Percentiles rank a stretch among this genome's conserved stretches.
Conservation (phyloP, 2,797 vertebrate genomes). For the Anguilla obscura region DNA sequence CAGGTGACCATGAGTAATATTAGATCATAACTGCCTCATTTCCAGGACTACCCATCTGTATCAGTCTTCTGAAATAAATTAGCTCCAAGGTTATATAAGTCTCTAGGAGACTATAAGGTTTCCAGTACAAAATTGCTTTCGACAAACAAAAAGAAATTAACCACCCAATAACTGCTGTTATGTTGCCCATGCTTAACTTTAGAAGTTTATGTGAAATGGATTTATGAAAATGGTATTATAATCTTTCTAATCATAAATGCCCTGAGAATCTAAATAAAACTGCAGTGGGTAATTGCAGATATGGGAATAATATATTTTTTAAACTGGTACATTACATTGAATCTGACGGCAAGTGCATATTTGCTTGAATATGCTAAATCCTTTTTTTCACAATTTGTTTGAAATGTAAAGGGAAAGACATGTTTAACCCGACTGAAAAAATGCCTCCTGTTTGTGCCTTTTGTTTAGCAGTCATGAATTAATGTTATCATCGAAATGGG, state of each 20-base stretch:
- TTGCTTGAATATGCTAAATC: neutral
- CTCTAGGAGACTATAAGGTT: neutral
- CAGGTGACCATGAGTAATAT: conserved; percentile 40
- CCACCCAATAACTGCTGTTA: neutral
- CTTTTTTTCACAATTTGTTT: neutral
- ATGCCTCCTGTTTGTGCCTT: neutral
- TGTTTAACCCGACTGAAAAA: neutral
- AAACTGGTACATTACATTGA: neutral
- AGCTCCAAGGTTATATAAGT: conserved; percentile 22
- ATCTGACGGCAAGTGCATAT: neutral
- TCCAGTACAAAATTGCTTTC: neutral
- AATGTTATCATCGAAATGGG: too few relatives aligned
- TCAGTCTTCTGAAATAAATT: conserved; percentile 17
- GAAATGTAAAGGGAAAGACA: neutral
- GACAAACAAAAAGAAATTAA: neutral
- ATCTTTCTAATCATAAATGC: neutral
- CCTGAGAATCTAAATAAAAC: neutral
- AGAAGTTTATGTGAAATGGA: neutral
- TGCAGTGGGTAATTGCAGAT: neutral
- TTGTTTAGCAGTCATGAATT: neutral
- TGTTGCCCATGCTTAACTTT: neutral
- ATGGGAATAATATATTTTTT: neutral
- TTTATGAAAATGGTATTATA: neutral
- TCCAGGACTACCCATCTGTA: conserved; percentile 41
- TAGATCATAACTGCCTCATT: conserved; percentile 35